phyloP scores from a whole-genome alignment of 2,113 vertebrate genomes.

The Anolis carolinensis region DNA sequence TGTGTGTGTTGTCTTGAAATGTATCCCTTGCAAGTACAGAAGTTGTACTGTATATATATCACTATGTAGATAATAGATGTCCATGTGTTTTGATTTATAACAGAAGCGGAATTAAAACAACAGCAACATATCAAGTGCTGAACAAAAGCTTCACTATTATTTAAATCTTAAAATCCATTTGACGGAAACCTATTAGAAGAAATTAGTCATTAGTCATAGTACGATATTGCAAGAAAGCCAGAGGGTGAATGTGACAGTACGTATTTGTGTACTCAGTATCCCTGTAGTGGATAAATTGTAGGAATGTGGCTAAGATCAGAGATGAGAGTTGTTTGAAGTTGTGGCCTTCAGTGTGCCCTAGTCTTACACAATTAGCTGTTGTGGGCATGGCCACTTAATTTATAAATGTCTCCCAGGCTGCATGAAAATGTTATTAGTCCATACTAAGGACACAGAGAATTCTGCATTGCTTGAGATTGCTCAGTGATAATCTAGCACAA shows the following conservation, averaged over 20 bases:
- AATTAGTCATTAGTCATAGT: constrained; percentile 68
- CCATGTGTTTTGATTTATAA: constrained; percentile 60
- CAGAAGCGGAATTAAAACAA: constrained; percentile 61
- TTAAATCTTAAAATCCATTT: constrained; percentile 75
- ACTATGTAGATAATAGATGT: constrained; percentile 69
- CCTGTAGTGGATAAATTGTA: constrained; percentile 83
- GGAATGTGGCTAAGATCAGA: constrained; percentile 79
- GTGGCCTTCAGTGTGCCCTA: constrained; percentile 77
- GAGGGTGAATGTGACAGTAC: constrained; percentile 75
- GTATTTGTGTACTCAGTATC: constrained; percentile 68
- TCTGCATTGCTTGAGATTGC: constrained; percentile 21
- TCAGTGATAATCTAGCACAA: constrained; percentile 30
- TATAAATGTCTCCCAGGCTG: constrained; percentile 71
- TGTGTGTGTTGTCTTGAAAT: too few relatives aligned
- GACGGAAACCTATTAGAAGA: constrained; percentile 77
- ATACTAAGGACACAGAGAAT: constrained; percentile 53
- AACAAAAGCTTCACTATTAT: constrained; percentile 82
- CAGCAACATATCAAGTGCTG: constrained; percentile 40
- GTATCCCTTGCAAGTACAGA: too few relatives aligned
- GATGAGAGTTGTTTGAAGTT: constrained; percentile 78
- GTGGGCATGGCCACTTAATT: constrained; percentile 74
- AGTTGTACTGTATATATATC: constrained; percentile 51
- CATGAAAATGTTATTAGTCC: constrained; percentile 58
- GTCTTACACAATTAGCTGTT: constrained; percentile 79
- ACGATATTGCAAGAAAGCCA: constrained; percentile 69